Base-by-base conservation (phyloP, 2,888 invertebrate genomes). In the Drosophila aldrichi region DNA sequence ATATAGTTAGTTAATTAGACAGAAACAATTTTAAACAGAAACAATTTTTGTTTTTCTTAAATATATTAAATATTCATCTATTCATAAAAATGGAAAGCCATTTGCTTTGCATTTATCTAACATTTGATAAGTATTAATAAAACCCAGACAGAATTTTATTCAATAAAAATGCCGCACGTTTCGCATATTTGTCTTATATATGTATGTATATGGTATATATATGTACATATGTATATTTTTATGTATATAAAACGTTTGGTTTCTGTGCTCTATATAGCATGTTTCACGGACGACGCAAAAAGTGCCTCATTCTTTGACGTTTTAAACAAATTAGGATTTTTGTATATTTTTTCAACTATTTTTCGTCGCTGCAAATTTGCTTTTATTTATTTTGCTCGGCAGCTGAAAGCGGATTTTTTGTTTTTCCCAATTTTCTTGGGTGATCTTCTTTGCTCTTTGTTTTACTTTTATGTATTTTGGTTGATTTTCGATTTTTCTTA, bases 301-400 rank as follows among this genome's bases (percentile, higher is more conserved):
- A 75, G 75, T 73, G 66, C 74, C 69, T 75, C 64, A 76, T 46
- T 57, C 81, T 88, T 84, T 81, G 88, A 74, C 88, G 84, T 77
- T 79, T 81, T 75, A 75, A 81, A 73, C 73, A 74, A 87, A 81
- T 69, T 81, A 55, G 34, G 51, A 34, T 25, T 70, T 74, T 70
- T 64, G 71, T 77, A 74, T 82, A 74, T 74, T 70, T 70, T 68
- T 59, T 44, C 61, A 48, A 62, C 61, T 55, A 60, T 52, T 64
- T 61, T 67, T 75, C 57, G 67, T 73, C 54, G 64, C 44, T 68
- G 62, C 44, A 40, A 65, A 70, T 63, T 72, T 36, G 72, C 57
- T 75, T 83, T 84, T 79, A 88, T 89, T 82, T 89, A 82, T 89
- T 81, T 77, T 74, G 69, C 70, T 41, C 44, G 63, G 64, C 64